Evolutionary conservation across 2,797 vertebrate species (phyloP), one percentile per base, ranked within the genome.

Genomic region (Anabas testudineus): DNA sequence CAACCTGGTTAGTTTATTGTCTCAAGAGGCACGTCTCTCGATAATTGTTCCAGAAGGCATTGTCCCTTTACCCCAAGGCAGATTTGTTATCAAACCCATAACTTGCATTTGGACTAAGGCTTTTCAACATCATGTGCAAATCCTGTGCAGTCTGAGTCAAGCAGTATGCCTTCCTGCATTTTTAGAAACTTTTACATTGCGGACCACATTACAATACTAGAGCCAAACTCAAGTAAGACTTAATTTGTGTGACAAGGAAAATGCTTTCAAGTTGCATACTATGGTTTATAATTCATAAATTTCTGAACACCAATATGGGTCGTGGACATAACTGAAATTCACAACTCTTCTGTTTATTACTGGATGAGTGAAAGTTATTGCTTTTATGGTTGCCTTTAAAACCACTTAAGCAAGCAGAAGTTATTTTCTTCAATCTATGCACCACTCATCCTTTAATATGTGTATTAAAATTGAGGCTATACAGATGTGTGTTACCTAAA

Each of bases 91-190:
- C 72, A 84, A 64, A 90, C 67, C 74, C 47, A 76, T 60, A 65
- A 89, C 78, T 80, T 87, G 84, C 85, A 70, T 74, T 39, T 74
- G 69, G 84, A 85, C 79, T 88, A 90, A 92, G 91, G 90, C 89
- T 88, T 91, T 85, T 84, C 79, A 90, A 90, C 73, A 83, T 87
- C 71, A 74, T 90, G 92, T 93, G 91, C 92, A 93, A 93, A 92
- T 88, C 83, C 49, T 81, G 76, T 58, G 83, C 87, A 76, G 76
- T 91, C 76, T 78, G 81, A 83, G 69, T 81, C 71, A 21, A 69
- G 28, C 80, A 71, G 66, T 76, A 71, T 59, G 59, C 80, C 82
- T 76, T 64, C 75, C 55, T 69, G 71, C 56, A 65, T 66, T 78
- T 79, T 74, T 59, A 12, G 76, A 41, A 78, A 74, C 60, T 78